Evolutionary conservation across 2,113 vertebrate genomes (phyloP), one percentile per base, ranked within the genome.

Genomic region (Callopanchax toddi): DNA sequence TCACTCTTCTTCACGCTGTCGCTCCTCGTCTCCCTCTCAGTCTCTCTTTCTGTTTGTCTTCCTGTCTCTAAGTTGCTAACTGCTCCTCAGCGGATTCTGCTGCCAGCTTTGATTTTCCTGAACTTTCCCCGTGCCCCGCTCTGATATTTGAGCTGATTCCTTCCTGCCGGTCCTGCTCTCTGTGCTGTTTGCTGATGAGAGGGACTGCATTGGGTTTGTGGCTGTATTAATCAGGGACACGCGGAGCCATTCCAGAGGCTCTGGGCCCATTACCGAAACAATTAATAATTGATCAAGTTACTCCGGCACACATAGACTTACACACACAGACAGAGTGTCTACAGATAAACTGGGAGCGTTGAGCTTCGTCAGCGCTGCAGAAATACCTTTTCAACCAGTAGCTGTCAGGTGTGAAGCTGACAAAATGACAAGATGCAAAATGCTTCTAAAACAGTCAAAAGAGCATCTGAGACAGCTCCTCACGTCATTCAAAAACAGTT

Each of bases 231-330:
- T 78, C 76, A 78, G 71, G 69, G 76, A 73, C 78, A 75, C 71
- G 11, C 70, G 68, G 75, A 77, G 71, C 48, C 55, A 4, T 56
- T 84, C 76, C 76, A 78, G 61, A 67, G 63, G 73, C 79, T 84
- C 59, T 29, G 55, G 60, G 55, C 62, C 71, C 78, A 82, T 84
- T 85, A 85, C 72, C 66, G 71, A 74, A 72, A 76, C 74, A 64
- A 73, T 83, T 81, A 79, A 86, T 87, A 89, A 86, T 86, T 82
- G 79, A 89, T 84, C 46, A 48, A 56, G 66, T 74, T 71, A 62
- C 70, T 48, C 64, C 61, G 18, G 65, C 42, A 62, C 55, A 69
- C 56, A 32, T 32, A 81, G 50, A 18, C 60, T 43, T 45, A 29
- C 43, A 43, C 46, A 62, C 50, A 53, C 55, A 21, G 25, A 32